These are phyloP conservation scores for Anomalospiza imberbis DNA, from an alignment of 2,797 vertebrate genomes.

Conservation along the genomic window DNA sequence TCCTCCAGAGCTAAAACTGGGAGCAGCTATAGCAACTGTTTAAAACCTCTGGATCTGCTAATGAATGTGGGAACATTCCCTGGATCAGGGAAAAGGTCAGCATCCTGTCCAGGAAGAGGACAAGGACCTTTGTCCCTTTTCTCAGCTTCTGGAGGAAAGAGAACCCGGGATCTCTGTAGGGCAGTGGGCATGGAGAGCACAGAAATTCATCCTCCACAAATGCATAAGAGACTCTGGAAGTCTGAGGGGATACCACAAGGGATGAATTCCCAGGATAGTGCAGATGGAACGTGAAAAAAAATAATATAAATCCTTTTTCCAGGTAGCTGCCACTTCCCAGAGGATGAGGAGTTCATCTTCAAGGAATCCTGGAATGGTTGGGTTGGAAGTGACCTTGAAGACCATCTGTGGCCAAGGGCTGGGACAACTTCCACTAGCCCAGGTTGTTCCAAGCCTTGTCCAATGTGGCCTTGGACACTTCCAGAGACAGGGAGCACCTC, in stretches of 20 bases:
- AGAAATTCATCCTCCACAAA: too few species aligned
- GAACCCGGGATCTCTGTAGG: fast-evolving
- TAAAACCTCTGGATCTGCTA: background rate
- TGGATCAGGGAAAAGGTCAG: background rate
- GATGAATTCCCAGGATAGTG: background rate
- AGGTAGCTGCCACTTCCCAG: background rate
- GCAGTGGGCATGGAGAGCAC: background rate
- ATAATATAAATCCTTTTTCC: background rate
- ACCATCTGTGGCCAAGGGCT: fast-evolving
- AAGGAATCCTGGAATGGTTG: background rate
- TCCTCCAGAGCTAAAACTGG: background rate
- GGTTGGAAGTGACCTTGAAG: background rate
- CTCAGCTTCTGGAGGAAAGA: background rate
- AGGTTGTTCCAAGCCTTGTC: background rate
- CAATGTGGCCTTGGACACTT: background rate
- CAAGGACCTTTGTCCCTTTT: background rate
- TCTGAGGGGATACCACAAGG: background rate
- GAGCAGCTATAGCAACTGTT: background rate
- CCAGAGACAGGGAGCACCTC: background rate
- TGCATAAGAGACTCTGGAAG: background rate
- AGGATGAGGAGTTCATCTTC: background rate
- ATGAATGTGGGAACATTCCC: background rate
- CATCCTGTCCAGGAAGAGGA: background rate
- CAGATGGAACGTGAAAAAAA: background rate
- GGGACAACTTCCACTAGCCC: background rate